Conservation (phyloP, 2,888 invertebrate genomes). For the Trichopria drosophilae region DNA sequence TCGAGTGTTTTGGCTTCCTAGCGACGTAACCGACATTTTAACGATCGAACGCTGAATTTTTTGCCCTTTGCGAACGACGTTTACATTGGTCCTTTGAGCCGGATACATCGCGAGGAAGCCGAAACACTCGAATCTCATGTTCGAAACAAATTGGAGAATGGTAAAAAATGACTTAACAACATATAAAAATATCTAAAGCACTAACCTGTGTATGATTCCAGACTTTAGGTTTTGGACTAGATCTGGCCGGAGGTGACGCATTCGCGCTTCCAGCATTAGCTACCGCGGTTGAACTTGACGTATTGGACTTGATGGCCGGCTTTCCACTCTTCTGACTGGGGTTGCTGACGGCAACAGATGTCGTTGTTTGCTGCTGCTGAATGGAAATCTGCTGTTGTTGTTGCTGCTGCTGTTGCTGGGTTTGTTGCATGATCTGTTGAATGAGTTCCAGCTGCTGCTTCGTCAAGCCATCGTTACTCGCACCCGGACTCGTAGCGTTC, state of each 20-base stretch:
- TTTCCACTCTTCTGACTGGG: constrained; percentile 53
- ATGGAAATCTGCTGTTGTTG: no score
- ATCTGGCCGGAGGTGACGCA: no score
- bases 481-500: constrained; percentile 58
- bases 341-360: constrained; percentile 43
- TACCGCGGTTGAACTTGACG: constrained; percentile 46
- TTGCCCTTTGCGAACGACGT: no score
- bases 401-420: constrained; percentile 64
- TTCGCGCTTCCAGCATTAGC: constrained; percentile 44
- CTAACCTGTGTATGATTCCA: constrained; percentile 64
- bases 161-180: no score
- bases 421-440: constrained; percentile 77
- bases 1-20: no score
- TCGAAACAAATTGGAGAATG: no score
- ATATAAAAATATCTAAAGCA: no score
- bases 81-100: no score
- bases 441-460: constrained; percentile 75
- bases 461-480: constrained; percentile 69
- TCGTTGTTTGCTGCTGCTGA: constrained; percentile 41
- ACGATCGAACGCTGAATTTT: no score
- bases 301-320: constrained; percentile 53
- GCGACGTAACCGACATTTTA: no score
- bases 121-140: no score
- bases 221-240: constrained; percentile 61
- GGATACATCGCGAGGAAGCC: no score